phyloP scores from a whole-genome alignment of 2,888 invertebrate genomes.

The Dasysyrphus tricinctus region DNA sequence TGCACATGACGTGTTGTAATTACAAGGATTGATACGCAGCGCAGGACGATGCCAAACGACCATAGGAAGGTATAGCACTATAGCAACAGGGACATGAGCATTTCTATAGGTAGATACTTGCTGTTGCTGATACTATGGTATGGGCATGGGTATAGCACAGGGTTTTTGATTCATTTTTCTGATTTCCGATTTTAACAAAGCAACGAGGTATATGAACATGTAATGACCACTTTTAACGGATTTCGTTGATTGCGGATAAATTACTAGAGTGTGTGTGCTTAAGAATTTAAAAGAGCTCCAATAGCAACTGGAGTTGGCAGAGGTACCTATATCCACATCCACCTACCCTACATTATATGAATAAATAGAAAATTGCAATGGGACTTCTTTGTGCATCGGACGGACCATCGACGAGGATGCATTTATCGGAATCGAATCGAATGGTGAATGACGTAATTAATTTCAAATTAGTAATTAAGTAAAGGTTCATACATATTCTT shows the following conservation, averaged over 20 bases:
- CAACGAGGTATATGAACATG: neutral
- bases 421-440: neutral
- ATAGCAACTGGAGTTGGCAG: neutral
- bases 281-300: slow-evolving; percentile 31
- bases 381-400: slow-evolving; percentile 16
- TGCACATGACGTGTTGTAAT: slow-evolving; percentile 76
- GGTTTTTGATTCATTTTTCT: slow-evolving; percentile 5
- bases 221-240: slow-evolving; percentile 38
- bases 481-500: neutral
- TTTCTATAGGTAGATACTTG: neutral
- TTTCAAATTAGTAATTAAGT: slow-evolving; percentile 24
- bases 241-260: slow-evolving; percentile 39
- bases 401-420: neutral
- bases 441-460: slow-evolving; percentile 16
- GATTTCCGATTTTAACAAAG: slow-evolving; percentile 11
- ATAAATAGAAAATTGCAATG: slow-evolving; percentile 2
- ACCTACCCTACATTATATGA: neutral
- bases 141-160: neutral
- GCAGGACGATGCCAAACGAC: slow-evolving; percentile 12
- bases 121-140: neutral
- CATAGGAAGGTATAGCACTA: neutral
- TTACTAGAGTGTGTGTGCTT: slow-evolving; percentile 40
- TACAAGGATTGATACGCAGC: slow-evolving; percentile 71
- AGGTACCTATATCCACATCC: neutral
- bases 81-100: slow-evolving; percentile 25